A percentile compares a stretch with the other conserved stretches of the same genome.
These are phyloP conservation scores for Habroteleia sp. DNA, from an alignment of 2,888 invertebrate species.

Conservation along the genomic window DNA sequence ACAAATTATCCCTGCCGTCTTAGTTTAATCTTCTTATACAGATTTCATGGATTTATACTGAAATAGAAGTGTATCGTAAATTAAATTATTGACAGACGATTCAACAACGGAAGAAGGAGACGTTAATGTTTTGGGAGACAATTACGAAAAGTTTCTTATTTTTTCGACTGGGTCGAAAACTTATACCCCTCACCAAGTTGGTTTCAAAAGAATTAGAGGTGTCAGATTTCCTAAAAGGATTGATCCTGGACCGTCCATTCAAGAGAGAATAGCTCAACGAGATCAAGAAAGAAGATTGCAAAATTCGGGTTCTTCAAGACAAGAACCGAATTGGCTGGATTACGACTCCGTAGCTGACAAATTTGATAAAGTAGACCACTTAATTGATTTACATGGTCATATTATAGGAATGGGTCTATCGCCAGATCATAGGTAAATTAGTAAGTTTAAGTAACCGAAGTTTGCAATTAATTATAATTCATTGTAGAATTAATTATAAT, in stretches of 20 bases:
- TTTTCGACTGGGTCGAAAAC: constrained; percentile 92
- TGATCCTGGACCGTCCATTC: constrained; percentile 86
- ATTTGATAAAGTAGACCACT: constrained; percentile 89
- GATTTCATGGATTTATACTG: no score
- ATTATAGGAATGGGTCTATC: constrained; percentile 93
- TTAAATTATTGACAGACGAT: constrained; percentile 69
- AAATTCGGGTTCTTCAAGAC: constrained; percentile 80
- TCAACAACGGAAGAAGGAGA: constrained; percentile 75
- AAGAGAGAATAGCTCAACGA: constrained; percentile 85
- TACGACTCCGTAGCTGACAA: constrained; percentile 86
- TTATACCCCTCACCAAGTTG: constrained; percentile 92
- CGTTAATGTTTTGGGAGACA: constrained; percentile 82
- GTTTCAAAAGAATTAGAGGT: constrained; percentile 88
- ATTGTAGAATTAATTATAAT: no score
- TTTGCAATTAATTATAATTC: no score
- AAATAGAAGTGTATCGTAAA: no score
- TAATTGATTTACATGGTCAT: constrained; percentile 92
- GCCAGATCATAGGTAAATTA: constrained; percentile 86
- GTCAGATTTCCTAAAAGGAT: constrained; percentile 86
- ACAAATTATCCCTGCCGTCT: no score
- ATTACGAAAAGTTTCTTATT: constrained; percentile 88
- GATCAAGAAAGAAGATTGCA: constrained; percentile 82
- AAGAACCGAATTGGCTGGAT: constrained; percentile 86
- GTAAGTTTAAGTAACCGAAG: no score
- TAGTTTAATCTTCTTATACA: no score